These are phyloP conservation scores for Coboldia fuscipes DNA, from an alignment of 1,140 invertebrate genomes.

Conservation along the genomic window DNA sequence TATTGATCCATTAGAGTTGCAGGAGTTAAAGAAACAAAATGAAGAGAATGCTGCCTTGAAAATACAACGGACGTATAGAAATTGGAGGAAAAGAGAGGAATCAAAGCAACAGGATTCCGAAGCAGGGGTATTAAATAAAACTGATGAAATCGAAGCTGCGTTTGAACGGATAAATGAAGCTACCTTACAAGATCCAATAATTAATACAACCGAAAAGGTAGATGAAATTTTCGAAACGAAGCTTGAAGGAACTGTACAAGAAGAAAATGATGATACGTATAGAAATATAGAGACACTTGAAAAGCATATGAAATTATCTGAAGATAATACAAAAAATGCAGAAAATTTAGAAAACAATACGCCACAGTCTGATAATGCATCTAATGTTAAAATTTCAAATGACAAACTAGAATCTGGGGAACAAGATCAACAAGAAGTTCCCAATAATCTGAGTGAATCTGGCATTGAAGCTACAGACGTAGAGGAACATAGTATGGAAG, in stretches of 20 bases:
- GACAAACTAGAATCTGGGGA: background rate
- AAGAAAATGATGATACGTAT: background rate
- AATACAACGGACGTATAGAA: constrained; percentile 12
- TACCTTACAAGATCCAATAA: background rate
- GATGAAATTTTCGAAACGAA: background rate
- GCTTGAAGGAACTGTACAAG: background rate
- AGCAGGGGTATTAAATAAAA: no score
- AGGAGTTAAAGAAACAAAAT: background rate
- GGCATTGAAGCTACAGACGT: no score
- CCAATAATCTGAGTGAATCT: no score
- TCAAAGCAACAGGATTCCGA: no score
- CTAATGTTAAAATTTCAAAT: background rate
- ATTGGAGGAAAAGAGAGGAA: constrained; percentile 1
- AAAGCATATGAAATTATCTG: no score
- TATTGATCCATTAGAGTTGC: no score
- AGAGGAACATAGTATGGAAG: no score
- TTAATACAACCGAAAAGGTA: background rate
- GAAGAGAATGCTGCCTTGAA: constrained; percentile 9
- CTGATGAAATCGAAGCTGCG: no score
- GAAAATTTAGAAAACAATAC: background rate
- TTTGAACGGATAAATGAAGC: no score
- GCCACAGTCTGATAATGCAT: background rate
- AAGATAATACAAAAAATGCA: background rate
- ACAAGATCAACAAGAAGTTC: background rate
- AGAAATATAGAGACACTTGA: no score